phyloP scores from a whole-genome alignment of 1,140 invertebrate species.

The Danaus melanippus region DNA sequence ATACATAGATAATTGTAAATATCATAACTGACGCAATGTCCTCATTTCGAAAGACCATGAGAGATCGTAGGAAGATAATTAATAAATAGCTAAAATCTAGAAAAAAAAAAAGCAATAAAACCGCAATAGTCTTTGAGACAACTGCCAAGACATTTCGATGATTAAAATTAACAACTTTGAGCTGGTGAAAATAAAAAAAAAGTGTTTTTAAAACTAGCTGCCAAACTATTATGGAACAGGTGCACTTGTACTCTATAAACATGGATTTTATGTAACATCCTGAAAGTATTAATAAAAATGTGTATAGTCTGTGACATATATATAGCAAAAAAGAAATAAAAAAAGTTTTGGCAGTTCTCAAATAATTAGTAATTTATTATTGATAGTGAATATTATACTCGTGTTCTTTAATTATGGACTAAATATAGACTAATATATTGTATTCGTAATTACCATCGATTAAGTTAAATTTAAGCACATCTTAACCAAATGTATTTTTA shows the following conservation, averaged over 20 bases:
- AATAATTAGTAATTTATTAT: too few species aligned
- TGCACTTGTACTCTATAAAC: slow-evolving; percentile 19
- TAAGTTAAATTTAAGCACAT: too few species aligned
- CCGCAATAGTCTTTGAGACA: slow-evolving; percentile 51
- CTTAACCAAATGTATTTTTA: too few species aligned
- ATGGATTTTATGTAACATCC: not conserved
- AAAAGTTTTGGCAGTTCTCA: too few species aligned
- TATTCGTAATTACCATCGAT: too few species aligned
- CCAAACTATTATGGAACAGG: slow-evolving; percentile 57
- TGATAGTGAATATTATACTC: too few species aligned
- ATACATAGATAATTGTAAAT: slow-evolving; percentile 6
- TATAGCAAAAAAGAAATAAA: too few species aligned
- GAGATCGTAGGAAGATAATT: slow-evolving; percentile 45
- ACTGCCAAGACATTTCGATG: slow-evolving; percentile 62
- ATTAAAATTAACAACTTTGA: slow-evolving; percentile 59
- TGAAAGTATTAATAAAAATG: slow-evolving; percentile 3
- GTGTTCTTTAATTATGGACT: too few species aligned
- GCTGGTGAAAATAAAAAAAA: slow-evolving; percentile 47
- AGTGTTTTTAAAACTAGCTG: slow-evolving; percentile 51
- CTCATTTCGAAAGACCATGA: slow-evolving; percentile 30
- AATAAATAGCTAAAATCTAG: slow-evolving; percentile 52
- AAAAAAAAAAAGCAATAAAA: slow-evolving; percentile 57
- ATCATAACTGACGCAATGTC: slow-evolving; percentile 10
- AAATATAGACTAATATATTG: too few species aligned
- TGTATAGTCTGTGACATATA: not conserved